These are phyloP conservation scores for Loxodonta africana DNA, from an alignment of 2,113 vertebrate genomes.

Conservation along the genomic window DNA sequence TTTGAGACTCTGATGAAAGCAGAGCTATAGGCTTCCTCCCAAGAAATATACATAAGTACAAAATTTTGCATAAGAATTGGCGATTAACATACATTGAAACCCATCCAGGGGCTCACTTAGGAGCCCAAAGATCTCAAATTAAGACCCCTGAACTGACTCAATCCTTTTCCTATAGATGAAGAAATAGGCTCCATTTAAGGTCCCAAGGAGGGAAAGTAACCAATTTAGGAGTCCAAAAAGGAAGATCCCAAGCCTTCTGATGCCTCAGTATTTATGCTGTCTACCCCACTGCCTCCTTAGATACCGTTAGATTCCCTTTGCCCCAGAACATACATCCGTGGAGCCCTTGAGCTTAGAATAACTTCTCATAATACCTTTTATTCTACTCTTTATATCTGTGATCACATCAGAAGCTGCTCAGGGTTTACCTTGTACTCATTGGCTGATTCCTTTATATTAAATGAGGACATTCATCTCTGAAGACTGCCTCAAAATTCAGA, in stretches of 20 bases:
- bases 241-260: neutral
- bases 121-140: constrained; percentile 39
- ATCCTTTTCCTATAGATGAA: neutral
- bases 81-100: neutral
- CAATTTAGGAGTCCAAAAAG: neutral
- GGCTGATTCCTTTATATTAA: neutral
- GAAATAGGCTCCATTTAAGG: neutral
- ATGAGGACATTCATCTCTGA: neutral
- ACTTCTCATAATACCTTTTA: neutral
- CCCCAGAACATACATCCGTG: neutral
- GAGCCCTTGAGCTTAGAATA: neutral
- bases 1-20: constrained; percentile 26
- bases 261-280: neutral
- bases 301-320: neutral
- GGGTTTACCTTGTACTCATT: neutral
- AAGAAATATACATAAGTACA: neutral
- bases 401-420: neutral
- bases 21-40: neutral
- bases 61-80: neutral
- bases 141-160: neutral
- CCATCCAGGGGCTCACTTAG: neutral
- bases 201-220: neutral
- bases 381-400: neutral
- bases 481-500: constrained; percentile 47
- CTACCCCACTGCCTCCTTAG: neutral